phyloP scores from a whole-genome alignment of 2,797 vertebrate genomes.

The Coluber constrictor region DNA sequence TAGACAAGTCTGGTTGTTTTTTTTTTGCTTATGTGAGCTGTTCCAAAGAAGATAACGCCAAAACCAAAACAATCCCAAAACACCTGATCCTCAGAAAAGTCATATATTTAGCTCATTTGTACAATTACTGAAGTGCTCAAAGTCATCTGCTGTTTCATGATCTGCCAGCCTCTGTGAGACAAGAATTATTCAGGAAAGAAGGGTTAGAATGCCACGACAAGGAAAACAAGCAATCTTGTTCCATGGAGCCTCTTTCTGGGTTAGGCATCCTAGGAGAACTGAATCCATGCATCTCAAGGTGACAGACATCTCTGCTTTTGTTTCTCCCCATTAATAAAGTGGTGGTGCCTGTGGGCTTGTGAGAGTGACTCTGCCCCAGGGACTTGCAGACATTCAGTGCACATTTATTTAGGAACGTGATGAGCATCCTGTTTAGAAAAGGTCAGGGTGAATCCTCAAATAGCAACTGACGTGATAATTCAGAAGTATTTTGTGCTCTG shows the following conservation, averaged over 20 bases:
- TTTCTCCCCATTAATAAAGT: constrained; percentile 1
- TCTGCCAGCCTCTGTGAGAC: background rate
- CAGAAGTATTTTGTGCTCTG: constrained; percentile 65
- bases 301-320: background rate
- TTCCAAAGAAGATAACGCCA: background rate
- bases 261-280: background rate
- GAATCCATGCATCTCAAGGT: background rate
- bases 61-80: background rate
- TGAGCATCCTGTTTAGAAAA: constrained; percentile 49
- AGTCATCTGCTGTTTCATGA: background rate
- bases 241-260: background rate
- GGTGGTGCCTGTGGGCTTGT: background rate
- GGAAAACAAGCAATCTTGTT: background rate
- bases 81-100: background rate
- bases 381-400: background rate
- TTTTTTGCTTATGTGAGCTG: background rate
- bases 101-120: background rate
- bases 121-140: background rate
- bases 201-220: background rate
- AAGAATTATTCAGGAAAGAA: background rate
- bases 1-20: background rate
- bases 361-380: background rate
- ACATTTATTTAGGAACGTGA: background rate
- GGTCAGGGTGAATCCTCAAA: constrained; percentile 53
- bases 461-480: constrained; percentile 60